A percentile compares a stretch with the other conserved stretches of the same genome.
These are phyloP conservation scores for Scomber japonicus DNA, from an alignment of 2,113 vertebrate species.

Conservation along the genomic window DNA sequence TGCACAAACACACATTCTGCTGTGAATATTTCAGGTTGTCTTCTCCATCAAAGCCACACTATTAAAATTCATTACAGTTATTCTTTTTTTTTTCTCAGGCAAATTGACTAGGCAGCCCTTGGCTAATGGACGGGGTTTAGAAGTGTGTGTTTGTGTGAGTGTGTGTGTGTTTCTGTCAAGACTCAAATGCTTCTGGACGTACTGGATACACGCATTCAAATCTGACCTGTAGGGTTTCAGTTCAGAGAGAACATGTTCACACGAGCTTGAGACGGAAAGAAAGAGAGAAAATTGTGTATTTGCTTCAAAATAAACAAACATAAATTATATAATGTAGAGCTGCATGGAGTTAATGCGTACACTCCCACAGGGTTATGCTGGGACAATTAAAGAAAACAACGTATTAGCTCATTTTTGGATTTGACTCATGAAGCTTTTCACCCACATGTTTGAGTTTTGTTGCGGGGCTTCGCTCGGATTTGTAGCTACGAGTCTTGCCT, in stretches of 20 bases:
- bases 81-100: slow-evolving; percentile 33
- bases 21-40: slow-evolving; percentile 39
- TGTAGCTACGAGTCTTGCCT: slow-evolving; percentile 30
- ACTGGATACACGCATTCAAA: slow-evolving; percentile 18
- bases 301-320: not conserved
- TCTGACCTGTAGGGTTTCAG: not conserved
- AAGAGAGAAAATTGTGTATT: not conserved
- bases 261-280: not conserved
- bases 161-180: slow-evolving; percentile 4
- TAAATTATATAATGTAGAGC: not conserved
- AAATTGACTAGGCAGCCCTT: slow-evolving; percentile 15
- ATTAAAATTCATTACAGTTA: slow-evolving; percentile 40
- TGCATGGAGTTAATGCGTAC: not conserved
- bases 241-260: not conserved
- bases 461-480: slow-evolving; percentile 8
- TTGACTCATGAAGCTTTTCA: slow-evolving; percentile 23
- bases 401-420: not conserved
- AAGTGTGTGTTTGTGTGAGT: slow-evolving; percentile 15
- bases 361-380: not conserved
- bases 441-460: slow-evolving; percentile 9
- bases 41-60: slow-evolving; percentile 16
- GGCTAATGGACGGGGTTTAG: slow-evolving; percentile 17
- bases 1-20: not conserved
- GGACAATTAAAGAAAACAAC: too few relatives aligned
- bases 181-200: not conserved